Conservation (phyloP, 2,797 vertebrate species). For the Myotis vivesi region DNA sequence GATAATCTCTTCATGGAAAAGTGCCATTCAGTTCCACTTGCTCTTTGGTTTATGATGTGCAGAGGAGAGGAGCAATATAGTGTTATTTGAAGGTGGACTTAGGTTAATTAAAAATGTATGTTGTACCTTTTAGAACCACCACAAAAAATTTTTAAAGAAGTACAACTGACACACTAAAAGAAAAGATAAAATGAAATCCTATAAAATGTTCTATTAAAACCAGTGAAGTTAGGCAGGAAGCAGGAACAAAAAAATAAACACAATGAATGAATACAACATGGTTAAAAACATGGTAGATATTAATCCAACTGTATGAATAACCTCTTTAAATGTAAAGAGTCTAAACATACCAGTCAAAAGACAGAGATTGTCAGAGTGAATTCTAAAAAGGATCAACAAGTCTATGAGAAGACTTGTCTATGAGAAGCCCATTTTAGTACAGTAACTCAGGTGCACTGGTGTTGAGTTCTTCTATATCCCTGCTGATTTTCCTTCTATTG, state of each 20-base stretch:
- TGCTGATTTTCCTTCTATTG: neutral
- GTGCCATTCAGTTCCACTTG: neutral
- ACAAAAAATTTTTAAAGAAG: neutral
- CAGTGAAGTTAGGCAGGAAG: neutral
- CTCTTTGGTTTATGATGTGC: neutral
- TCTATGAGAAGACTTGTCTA: neutral
- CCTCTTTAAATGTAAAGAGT: neutral
- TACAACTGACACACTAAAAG: neutral
- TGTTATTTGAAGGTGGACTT: neutral
- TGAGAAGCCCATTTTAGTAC: neutral
- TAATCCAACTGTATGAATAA: neutral
- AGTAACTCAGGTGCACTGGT: neutral
- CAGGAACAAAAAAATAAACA: neutral
- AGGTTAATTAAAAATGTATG: neutral
- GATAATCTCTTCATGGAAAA: neutral
- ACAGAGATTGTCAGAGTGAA: neutral
- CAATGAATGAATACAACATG: neutral
- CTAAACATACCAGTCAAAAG: neutral
- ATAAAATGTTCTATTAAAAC: neutral
- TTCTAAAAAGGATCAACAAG: neutral
- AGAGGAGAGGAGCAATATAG: neutral
- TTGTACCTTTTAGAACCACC: neutral
- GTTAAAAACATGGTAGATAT: neutral
- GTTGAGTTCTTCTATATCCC: neutral
- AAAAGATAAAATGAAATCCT: neutral